Evolutionary conservation across 37 sponge, comb jelly and placozoan genomes (phyloP), one percentile per base, ranked within the genome.

Genomic region (Spongia lamella): DNA sequence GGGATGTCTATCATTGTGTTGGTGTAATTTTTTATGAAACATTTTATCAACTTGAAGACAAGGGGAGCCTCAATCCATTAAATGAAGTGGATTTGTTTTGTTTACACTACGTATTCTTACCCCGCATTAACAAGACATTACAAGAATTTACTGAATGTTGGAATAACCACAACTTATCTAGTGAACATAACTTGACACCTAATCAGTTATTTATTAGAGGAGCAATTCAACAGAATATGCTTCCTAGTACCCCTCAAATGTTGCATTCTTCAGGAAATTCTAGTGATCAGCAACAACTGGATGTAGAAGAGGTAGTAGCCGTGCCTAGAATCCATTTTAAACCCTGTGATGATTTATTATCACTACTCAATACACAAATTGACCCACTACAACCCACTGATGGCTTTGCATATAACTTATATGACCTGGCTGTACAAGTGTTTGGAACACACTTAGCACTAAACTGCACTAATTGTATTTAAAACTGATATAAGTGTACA

Each of bases 161-260:
- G 83, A 82, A 83, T 30, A 75, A 76, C 52, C 84, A 83, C 52
- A 27, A 70, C 5, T 22, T 83, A 1, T 80, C 80, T 47, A 70
- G 33, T 58, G 59, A 32, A 24, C 2, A 36, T 16, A 80, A 69
- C 63, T 35, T 70, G 17, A 70, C 71, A 7, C 76, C 76, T 3
- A 53, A 73, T n/a, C 76, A 83, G 38, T n/a, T 76, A 3, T 83
- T 62, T 29, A 63, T 70, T 40, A 63, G 39, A 27, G 82, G 82
- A 2, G 82, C 73, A 26, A 22, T 81, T 24, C 31, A 72, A 43
- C 66, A 81, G 36, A 72, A 72, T 25, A 26, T 72, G 26, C 30
- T 7, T n/a, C 36, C 66, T 7, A 25, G 39, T n/a, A 5, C 11
- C 5, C 66, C 31, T 13, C 47, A 43, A 43, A 5, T 43, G 47